phyloP scores from a whole-genome alignment of 2,113 vertebrate genomes.

The Abramis brama region DNA sequence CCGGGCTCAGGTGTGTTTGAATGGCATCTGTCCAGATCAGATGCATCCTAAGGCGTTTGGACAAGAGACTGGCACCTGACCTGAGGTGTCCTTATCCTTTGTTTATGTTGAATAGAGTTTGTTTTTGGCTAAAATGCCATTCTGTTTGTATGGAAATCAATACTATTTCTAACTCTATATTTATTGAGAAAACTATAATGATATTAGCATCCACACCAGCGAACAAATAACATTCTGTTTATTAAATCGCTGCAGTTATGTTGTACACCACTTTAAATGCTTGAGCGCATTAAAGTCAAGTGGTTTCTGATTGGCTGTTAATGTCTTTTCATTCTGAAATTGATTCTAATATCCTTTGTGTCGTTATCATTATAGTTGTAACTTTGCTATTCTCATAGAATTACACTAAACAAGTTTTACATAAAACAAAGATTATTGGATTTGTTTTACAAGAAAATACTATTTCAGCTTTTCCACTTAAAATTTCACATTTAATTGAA shows the following conservation, averaged over 20 bases:
- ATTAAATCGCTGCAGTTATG: neutral
- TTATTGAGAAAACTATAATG: neutral
- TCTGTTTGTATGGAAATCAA: neutral
- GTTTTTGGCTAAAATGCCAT: neutral
- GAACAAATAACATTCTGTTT: neutral
- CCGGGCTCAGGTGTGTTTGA: constrained; percentile 71
- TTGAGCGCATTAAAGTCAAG: too few species aligned
- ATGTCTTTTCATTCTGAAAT: too few species aligned
- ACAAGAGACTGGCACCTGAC: constrained; percentile 61
- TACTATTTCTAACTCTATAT: neutral
- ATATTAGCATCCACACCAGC: too few species aligned
- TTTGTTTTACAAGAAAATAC: neutral
- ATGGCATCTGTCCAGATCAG: constrained; percentile 70
- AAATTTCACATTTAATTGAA: neutral
- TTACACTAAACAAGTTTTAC: neutral
- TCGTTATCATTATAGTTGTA: neutral
- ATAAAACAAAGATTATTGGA: neutral
- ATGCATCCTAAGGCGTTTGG: constrained; percentile 40
- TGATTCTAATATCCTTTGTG: too few species aligned
- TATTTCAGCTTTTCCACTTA: neutral
- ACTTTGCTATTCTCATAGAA: neutral
- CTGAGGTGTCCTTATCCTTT: constrained; percentile 25
- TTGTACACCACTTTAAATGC: too few species aligned
- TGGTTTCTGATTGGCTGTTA: too few species aligned
- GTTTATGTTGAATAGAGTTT: constrained; percentile 1